phyloP scores from a whole-genome alignment of 2,113 vertebrate genomes.

The Lathamus discolor region DNA sequence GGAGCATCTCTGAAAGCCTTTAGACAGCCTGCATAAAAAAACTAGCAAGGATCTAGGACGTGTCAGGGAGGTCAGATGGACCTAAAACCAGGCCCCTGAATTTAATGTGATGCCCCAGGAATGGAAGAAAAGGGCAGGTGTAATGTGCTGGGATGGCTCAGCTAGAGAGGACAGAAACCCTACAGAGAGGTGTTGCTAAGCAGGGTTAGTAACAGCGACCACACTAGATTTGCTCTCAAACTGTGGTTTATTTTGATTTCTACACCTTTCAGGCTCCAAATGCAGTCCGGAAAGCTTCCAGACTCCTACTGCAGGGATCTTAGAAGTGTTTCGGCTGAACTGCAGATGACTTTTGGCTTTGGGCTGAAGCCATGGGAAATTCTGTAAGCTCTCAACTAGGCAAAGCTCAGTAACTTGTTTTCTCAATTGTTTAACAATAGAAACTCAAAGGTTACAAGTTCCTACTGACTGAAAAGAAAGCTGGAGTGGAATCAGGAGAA shows the following conservation, averaged over 20 bases:
- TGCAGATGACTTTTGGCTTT: background rate
- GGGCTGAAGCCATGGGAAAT: background rate
- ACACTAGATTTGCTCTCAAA: background rate
- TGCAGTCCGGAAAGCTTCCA: background rate
- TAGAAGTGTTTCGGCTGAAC: background rate
- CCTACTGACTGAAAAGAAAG: background rate
- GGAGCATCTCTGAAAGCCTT: background rate
- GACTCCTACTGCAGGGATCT: background rate
- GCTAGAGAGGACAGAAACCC: background rate
- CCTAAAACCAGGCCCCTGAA: background rate
- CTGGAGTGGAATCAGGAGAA: background rate
- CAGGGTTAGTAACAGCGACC: background rate
- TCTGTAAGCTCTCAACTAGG: background rate
- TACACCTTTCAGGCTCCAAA: background rate
- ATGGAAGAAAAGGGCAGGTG: background rate
- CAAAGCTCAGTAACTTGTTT: background rate
- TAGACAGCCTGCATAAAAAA: background rate
- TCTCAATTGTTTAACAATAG: background rate
- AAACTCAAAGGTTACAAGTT: background rate
- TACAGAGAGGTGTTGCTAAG: background rate
- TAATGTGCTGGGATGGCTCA: background rate
- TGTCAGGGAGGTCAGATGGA: background rate
- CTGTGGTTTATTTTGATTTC: background rate
- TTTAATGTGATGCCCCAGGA: background rate
- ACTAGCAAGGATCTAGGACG: background rate